phyloP scores from a whole-genome alignment of 2,888 invertebrate species.

The Drosophila niveifrons region DNA sequence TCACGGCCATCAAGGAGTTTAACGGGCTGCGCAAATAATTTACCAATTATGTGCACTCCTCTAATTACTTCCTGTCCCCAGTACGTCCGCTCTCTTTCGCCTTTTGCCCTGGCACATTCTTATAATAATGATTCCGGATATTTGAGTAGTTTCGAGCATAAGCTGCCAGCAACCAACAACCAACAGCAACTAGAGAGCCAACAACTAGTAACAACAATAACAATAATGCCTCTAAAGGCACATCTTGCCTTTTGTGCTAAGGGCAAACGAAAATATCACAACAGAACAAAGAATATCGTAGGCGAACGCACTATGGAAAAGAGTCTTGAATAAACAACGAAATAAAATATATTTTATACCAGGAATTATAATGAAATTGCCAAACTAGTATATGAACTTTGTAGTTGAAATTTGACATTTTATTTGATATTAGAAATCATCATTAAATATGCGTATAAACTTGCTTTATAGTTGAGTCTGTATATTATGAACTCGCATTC shows the following conservation, averaged over 20 bases:
- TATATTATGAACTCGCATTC: neutral
- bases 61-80: constrained; percentile 75
- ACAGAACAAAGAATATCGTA: constrained; percentile 52
- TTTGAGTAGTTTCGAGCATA: constrained; percentile 76
- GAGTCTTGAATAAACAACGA: too few species aligned
- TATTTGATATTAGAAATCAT: neutral
- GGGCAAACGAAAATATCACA: constrained; percentile 52
- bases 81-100: constrained; percentile 40
- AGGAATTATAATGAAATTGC: too few species aligned
- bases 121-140: constrained; percentile 80
- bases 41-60: constrained; percentile 72
- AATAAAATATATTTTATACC: neutral
- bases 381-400: too few species aligned
- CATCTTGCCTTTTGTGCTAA: constrained; percentile 53
- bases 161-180: constrained; percentile 62
- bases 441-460: neutral
- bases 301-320: constrained; percentile 49
- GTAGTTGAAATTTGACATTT: too few species aligned
- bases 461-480: neutral
- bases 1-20: constrained; percentile 41
- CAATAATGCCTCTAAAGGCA: constrained; percentile 56
- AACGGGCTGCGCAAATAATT: constrained; percentile 52
- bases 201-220: constrained; percentile 58
- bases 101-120: constrained; percentile 55
- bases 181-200: constrained; percentile 47